Percentiles rank a stretch among this genome's conserved stretches.
Evolutionary conservation across 2,113 vertebrate genomes (phyloP).

Genomic region (Amblyopsis rosae): DNA sequence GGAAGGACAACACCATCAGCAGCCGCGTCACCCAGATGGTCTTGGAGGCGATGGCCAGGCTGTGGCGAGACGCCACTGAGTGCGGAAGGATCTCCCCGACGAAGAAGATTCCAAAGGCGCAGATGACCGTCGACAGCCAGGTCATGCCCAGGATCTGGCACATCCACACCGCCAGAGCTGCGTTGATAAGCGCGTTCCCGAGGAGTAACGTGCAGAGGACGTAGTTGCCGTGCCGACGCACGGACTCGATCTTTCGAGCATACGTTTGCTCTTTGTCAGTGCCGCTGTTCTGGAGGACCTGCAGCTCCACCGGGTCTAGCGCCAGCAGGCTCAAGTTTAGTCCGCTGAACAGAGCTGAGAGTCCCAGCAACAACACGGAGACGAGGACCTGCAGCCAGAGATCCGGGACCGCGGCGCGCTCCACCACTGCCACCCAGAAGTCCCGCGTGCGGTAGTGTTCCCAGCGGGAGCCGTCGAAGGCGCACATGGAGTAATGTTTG

Average conservation of each 20-base stretch:
- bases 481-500: conserved; percentile 89
- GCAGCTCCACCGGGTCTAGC: conserved; percentile 92
- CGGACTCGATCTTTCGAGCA: conserved; percentile 88
- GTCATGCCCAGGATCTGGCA: conserved; percentile 86
- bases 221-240: conserved; percentile 89
- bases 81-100: conserved; percentile 92
- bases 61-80: conserved; percentile 92
- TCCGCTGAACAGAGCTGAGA: conserved; percentile 90
- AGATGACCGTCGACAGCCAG: conserved; percentile 86
- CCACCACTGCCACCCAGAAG: conserved; percentile 82
- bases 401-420: conserved; percentile 71
- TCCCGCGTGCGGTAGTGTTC: conserved; percentile 86
- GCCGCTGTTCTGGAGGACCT: conserved; percentile 93
- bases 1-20: conserved; percentile 91
- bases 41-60: conserved; percentile 90
- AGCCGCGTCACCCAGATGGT: conserved; percentile 91
- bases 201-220: conserved; percentile 90
- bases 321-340: conserved; percentile 89
- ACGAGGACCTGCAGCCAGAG: conserved; percentile 84
- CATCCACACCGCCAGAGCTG: conserved; percentile 89
- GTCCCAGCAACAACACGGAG: conserved; percentile 81
- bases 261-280: conserved; percentile 88
- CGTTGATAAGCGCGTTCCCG: conserved; percentile 89
- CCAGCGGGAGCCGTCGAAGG: conserved; percentile 88
- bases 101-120: conserved; percentile 89